Base-by-base conservation (phyloP, 2,797 vertebrate genomes). In the Vireo griseus region DNA sequence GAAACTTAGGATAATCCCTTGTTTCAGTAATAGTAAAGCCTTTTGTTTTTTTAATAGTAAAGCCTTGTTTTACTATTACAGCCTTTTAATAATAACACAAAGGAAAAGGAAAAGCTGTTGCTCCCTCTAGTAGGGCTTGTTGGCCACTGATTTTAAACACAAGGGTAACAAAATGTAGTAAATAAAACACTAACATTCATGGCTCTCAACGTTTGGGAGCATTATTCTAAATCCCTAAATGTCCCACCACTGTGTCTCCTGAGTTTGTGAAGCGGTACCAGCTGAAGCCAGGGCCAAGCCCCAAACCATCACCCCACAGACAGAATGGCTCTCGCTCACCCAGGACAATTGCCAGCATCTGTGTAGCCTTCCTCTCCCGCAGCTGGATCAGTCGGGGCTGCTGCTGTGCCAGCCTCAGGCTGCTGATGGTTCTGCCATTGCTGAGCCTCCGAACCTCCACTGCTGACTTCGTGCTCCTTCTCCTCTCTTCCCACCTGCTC, bases 311-410 rank as follows among this genome's bases (percentile, higher is more conserved):
- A 42, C 12, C 20, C 42, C 31, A 28, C 13, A 63, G 37, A 5
- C 28, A 50, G 83, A 55, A 33, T 13, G 28, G 37, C 17, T 86
- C 91, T 88, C n/a, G 98, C 98, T 99, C 96, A 99, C 99, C 99
- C 16, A 99, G 98, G 78, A 99, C 99, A 45, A 99, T 99, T 88
- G 98, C 98, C 84, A 99, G 92, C 99, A 99, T 99, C 98, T 99
- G 99, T 3, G 99, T 99, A 87, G 99, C 99, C 88, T 99, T 99
- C 95, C 98, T 99, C 96, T 99, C 99, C 82, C 98, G 97, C 11
- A 99, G 98, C 66, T 99, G 99, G 97, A 98, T 97, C 95, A 95
- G 98, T 40, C 99, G 98, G 40, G 97, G 96, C 85, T 98, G 98
- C 68, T 98, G 95, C 40, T 98, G 94, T 0, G 93, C 81, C 52